These are phyloP conservation scores for Nestor notabilis DNA, from an alignment of 2,113 vertebrate species.

Conservation along the genomic window DNA sequence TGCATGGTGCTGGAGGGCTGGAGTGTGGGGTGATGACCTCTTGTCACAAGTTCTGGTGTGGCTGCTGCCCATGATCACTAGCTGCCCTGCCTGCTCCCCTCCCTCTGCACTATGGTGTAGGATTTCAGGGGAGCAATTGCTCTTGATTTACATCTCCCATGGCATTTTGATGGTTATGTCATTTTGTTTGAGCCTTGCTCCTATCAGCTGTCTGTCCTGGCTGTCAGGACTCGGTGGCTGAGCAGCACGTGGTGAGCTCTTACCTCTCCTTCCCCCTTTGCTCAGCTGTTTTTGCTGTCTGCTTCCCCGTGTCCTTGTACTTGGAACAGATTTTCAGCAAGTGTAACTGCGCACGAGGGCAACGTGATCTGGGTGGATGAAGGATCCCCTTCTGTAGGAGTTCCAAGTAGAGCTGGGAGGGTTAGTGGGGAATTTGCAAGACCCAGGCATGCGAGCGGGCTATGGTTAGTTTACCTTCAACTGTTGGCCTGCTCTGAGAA, in stretches of 20 bases:
- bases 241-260: conserved; percentile 60
- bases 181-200: conserved; percentile 51
- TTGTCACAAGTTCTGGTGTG: conserved; percentile 62
- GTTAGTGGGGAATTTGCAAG: background rate
- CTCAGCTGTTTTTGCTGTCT: conserved; percentile 61
- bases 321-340: conserved; percentile 25
- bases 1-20: conserved; percentile 15
- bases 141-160: conserved; percentile 65
- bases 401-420: conserved; percentile 10
- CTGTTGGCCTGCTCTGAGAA: background rate
- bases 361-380: background rate
- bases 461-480: background rate
- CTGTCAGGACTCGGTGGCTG: conserved; percentile 30
- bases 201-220: conserved; percentile 68
- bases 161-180: conserved; percentile 69
- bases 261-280: conserved; percentile 58
- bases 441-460: rapidly evolving
- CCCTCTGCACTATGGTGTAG: conserved; percentile 38
- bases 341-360: background rate
- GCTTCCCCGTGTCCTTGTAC: conserved; percentile 35
- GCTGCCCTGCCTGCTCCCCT: conserved; percentile 22
- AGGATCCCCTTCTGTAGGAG: conserved; percentile 4
- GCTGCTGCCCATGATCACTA: conserved; percentile 9
- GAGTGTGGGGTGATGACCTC: conserved; percentile 55
- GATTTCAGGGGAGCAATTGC: conserved; percentile 68